Evolutionary conservation across 2,888 invertebrate species (phyloP), one percentile per base, ranked within the genome.

Genomic region (Molorchus minor): DNA sequence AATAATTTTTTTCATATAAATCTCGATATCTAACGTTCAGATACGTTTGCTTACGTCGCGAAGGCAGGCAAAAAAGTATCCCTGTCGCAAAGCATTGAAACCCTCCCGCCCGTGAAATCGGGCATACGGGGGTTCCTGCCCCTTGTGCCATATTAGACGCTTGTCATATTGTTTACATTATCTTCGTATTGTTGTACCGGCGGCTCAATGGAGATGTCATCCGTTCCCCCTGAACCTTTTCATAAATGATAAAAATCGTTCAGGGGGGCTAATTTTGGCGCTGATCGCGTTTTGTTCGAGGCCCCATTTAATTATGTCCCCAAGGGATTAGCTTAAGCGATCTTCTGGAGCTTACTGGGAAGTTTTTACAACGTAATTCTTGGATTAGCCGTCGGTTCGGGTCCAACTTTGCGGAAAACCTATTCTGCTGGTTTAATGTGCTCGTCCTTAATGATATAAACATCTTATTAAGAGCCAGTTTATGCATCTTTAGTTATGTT

Each of bases 101-200:
- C 54, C 64, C 70, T 61, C 43, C 70, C 71, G 71, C 66, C 73
- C 75, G 74, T 75, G 71, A 76, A 76, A 76, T 76, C 73, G 72
- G 64, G 61, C 65, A 67, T 69, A 68, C 64, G 65, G 71, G 71
- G 68, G 67, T 52, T 54, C 62, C 54, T 56, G 64, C 65, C 71
- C 74, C 72, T n/a, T 75, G 73, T 74, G 73, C 75, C 72, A 77
- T 78, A 80, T 80, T 80, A 80, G 78, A 75, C 75, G 80, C 80
- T 77, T 80, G 80, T 80, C 80, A 80, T 80, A 79, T 79, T 80
- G 80, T 80, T 80, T 80, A 80, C 80, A 80, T 78, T 80, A 73
- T 76, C 76, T 74, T 64, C 71, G 71, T 73, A 77, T 77, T 77
- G 75, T 76, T 70, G 71, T 65, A 68, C 70, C 69, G 71, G 72